Base-by-base conservation (phyloP, 2,888 invertebrate species). In the Lamellibrachia columna region DNA sequence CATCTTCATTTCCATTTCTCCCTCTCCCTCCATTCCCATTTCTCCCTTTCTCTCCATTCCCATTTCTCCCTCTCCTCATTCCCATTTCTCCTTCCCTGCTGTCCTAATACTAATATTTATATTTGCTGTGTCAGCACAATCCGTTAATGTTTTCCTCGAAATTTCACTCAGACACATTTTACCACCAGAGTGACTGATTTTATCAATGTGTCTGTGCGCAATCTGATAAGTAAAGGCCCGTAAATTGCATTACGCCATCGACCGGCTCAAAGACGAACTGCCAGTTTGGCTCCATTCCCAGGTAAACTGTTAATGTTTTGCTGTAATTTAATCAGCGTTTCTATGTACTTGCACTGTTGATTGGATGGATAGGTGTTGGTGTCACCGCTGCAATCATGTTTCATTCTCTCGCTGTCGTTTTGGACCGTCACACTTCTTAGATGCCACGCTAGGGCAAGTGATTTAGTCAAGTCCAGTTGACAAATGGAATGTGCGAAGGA, bases 81-180 rank as follows among this genome's bases (percentile, higher is more conserved):
- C 40, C 40, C 40, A 40, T 40, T 40, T 40, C 40, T 40, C 40
- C 40, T 40, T 40, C 40, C 40, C 40, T 40, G 40, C 40, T 40
- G 40, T 40, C 40, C 40, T 40, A 40, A 40, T 40, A 40, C 40
- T 40, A 40, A 40, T 40, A 0, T 40, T 40, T 40, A 40, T 40
- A 40, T 40, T 40, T 40, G 40, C 40, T 40, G 40, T 40, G 75
- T 75, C n/a, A 11, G 75, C 22, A 22, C 75, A 22, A 75, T 75
- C 75, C 1, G 55, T 55, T 15, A 75, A 75, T 75, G 75, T 75
- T 75, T 75, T 75, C 75, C 75, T 75, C 15, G 15, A 75, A 75
- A 75, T 75, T 75, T 75, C 75, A 75, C 75, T 75, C 75, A 75
- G 75, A 75, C 75, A 22, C 75, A 75, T 75, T 75, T 75, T 75